Conservation (phyloP, 2,113 vertebrate genomes). For the Ifrita kowaldi region DNA sequence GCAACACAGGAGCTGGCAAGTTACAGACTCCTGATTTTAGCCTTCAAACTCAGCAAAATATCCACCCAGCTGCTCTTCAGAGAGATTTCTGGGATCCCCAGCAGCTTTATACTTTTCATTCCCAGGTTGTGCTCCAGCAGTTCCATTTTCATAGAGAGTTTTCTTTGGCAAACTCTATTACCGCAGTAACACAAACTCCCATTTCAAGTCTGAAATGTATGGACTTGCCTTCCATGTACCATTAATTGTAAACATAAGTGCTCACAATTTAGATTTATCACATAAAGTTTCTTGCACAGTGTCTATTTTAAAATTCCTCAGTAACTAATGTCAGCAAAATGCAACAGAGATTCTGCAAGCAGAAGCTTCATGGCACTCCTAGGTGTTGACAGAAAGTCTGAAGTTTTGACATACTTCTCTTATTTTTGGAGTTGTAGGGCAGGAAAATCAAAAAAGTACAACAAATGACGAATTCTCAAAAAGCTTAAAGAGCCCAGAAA, state of each 20-base stretch:
- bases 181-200: neutral
- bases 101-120: slow-evolving; percentile 18
- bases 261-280: neutral
- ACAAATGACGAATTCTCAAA: neutral
- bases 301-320: neutral
- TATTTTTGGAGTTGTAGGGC: neutral
- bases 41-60: slow-evolving; percentile 11
- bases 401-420: neutral
- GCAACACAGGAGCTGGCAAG: neutral
- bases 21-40: neutral
- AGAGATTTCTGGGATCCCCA: slow-evolving; percentile 15
- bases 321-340: neutral
- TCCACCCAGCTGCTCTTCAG: slow-evolving; percentile 11
- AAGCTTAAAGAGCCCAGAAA: neutral
- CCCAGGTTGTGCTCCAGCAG: slow-evolving; percentile 21
- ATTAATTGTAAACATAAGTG: neutral
- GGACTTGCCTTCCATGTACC: neutral
- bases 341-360: neutral
- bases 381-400: neutral
- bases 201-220: neutral
- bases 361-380: neutral
- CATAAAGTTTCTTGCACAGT: neutral
- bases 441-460: neutral
- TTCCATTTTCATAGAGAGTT: neutral
- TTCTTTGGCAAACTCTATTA: slow-evolving; percentile 46